phyloP scores from a whole-genome alignment of 2,888 invertebrate species.

The Caprella mutica region DNA sequence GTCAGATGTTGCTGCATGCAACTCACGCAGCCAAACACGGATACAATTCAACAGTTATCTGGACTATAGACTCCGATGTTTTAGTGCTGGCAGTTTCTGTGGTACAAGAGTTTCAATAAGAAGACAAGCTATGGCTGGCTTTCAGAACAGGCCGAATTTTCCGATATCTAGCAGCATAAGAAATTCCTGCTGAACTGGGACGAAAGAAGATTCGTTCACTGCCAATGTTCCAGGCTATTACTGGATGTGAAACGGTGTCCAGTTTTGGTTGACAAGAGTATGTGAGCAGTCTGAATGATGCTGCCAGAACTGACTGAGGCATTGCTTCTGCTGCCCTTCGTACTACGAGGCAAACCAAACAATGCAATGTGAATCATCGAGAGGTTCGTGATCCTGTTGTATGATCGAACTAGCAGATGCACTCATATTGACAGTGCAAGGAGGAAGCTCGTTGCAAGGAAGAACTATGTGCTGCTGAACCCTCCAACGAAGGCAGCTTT shows the following conservation, averaged over 20 bases:
- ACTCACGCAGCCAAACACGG: background rate
- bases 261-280: conserved; percentile 18
- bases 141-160: background rate
- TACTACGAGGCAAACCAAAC: conserved; percentile 8
- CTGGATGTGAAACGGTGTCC: conserved; percentile 24
- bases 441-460: conserved; percentile 4
- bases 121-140: background rate
- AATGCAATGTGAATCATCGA: conserved; percentile 12
- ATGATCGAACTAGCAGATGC: conserved; percentile 10
- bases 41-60: background rate
- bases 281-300: conserved; percentile 15
- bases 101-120: background rate
- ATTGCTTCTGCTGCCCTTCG: too few relatives aligned
- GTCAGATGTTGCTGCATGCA: too few relatives aligned
- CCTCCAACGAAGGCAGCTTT: conserved; percentile 8
- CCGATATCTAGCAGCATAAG: too few relatives aligned
- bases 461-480: conserved; percentile 15
- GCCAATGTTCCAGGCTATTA: conserved; percentile 25
- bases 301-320: too few relatives aligned
- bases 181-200: background rate
- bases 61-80: background rate
- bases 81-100: background rate
- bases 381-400: conserved; percentile 11
- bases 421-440: background rate
- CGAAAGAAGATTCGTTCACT: conserved; percentile 7